Percentiles rank a stretch among this genome's conserved stretches.
phyloP scores from a whole-genome alignment of 2,888 invertebrate genomes.

The Hoplodrina ambigua region DNA sequence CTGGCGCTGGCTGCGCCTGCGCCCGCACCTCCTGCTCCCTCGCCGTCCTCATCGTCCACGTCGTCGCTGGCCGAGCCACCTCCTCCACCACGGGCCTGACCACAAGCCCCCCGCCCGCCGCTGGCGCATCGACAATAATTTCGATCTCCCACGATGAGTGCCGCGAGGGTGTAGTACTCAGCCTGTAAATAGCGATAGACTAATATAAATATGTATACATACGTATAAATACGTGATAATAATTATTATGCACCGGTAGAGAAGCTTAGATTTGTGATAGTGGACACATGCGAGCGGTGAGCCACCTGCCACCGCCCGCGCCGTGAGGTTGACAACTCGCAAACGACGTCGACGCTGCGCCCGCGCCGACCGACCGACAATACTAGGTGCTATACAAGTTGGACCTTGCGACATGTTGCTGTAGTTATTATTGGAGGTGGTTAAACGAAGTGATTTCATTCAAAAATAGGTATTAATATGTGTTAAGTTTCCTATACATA shows the following conservation, averaged over 20 bases:
- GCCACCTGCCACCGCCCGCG: conserved; percentile 68
- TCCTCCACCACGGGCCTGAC: conserved; percentile 89
- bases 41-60: conserved; percentile 91
- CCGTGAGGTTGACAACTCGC: conserved; percentile 84
- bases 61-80: conserved; percentile 91
- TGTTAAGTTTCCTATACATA: conserved; percentile 84
- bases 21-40: conserved; percentile 87
- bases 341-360: conserved; percentile 78
- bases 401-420: conserved; percentile 87
- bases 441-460: conserved; percentile 83
- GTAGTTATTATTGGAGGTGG: conserved; percentile 84
- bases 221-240: conserved; percentile 89
- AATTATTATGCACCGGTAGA: conserved; percentile 89
- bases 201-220: conserved; percentile 87
- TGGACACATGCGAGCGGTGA: conserved; percentile 78
- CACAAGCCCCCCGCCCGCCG: conserved; percentile 89
- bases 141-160: conserved; percentile 80
- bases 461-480: conserved; percentile 86
- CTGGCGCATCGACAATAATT: conserved; percentile 89
- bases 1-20: conserved; percentile 82
- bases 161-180: conserved; percentile 80
- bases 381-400: conserved; percentile 89
- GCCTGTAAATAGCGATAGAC: conserved; percentile 86
- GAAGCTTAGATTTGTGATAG: conserved; percentile 89
- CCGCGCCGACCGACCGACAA: conserved; percentile 88